Conservation (phyloP, 1,140 invertebrate species). For the Bombus sibiricus region DNA sequence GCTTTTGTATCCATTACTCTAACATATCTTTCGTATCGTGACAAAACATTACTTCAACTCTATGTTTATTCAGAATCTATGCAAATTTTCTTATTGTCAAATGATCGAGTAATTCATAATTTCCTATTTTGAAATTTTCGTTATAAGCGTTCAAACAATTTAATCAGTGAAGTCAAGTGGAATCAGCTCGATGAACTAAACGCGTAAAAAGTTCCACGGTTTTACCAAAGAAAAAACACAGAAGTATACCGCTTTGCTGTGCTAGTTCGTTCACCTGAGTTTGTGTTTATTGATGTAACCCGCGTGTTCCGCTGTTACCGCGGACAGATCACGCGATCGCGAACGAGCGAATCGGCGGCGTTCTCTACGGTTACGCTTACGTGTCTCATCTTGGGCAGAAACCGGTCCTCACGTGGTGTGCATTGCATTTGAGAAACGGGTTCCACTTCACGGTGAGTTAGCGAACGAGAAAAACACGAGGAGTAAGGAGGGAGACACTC, state of each 20-base stretch:
- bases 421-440: slow-evolving; percentile 5
- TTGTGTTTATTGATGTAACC: slow-evolving; percentile 8
- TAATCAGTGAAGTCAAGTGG: neutral
- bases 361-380: slow-evolving; percentile 10
- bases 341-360: slow-evolving; percentile 29
- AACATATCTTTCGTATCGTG: no score
- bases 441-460: neutral
- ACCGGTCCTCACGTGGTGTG: slow-evolving; percentile 22
- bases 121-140: no score
- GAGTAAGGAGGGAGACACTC: neutral
- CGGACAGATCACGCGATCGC: slow-evolving; percentile 43
- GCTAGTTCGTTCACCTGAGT: slow-evolving; percentile 43
- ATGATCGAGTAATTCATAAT: no score
- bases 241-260: no score
- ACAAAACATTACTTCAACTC: no score
- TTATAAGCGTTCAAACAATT: no score
- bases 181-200: neutral
- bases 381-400: slow-evolving; percentile 16
- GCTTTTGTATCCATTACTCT: no score
- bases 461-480: neutral
- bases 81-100: no score
- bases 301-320: slow-evolving; percentile 28
- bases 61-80: no score
- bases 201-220: neutral
- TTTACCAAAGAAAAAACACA: neutral